phyloP scores from a whole-genome alignment of 2,888 invertebrate genomes.

The Liodrosophila aerea region DNA sequence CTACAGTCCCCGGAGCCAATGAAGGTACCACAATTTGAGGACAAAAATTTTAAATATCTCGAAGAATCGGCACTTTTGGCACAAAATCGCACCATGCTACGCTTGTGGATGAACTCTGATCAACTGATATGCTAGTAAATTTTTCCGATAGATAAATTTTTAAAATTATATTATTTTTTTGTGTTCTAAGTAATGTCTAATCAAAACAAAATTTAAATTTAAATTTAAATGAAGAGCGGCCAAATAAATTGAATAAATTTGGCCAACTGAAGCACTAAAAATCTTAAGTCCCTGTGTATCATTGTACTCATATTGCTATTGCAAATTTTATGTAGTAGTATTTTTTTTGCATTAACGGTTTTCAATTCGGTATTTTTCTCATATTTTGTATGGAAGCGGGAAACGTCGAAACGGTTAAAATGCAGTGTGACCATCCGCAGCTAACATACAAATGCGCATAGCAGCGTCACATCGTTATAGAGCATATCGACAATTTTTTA shows the following conservation, averaged over 20 bases:
- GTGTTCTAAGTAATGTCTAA: slow-evolving; percentile 47
- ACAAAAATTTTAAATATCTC: slow-evolving; percentile 42
- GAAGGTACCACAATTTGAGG: slow-evolving; percentile 41
- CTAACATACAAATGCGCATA: too few relatives aligned
- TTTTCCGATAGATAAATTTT: slow-evolving; percentile 49
- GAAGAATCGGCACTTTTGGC: slow-evolving; percentile 53
- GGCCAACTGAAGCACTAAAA: slow-evolving; percentile 21
- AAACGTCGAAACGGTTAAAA: too few relatives aligned
- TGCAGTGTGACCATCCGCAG: too few relatives aligned
- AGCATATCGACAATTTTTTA: too few relatives aligned
- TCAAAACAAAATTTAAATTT: slow-evolving; percentile 41
- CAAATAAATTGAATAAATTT: slow-evolving; percentile 6
- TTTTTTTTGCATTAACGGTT: too few relatives aligned
- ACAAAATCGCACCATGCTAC: slow-evolving; percentile 57
- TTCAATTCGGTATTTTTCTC: too few relatives aligned
- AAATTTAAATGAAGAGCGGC: slow-evolving; percentile 17
- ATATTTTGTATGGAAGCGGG: too few relatives aligned
- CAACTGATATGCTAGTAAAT: slow-evolving; percentile 42
- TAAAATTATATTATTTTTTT: slow-evolving; percentile 48
- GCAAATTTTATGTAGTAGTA: too few relatives aligned
- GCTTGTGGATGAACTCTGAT: slow-evolving; percentile 52
- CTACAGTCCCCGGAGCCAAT: slow-evolving; percentile 34
- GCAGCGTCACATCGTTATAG: too few relatives aligned
- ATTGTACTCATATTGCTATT: too few relatives aligned
- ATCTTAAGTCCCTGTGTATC: too few relatives aligned